A percentile compares a stretch with the other conserved stretches of the same genome.
Conservation (phyloP, 2,113 vertebrate genomes). For the Rhabdomys dilectus region DNA sequence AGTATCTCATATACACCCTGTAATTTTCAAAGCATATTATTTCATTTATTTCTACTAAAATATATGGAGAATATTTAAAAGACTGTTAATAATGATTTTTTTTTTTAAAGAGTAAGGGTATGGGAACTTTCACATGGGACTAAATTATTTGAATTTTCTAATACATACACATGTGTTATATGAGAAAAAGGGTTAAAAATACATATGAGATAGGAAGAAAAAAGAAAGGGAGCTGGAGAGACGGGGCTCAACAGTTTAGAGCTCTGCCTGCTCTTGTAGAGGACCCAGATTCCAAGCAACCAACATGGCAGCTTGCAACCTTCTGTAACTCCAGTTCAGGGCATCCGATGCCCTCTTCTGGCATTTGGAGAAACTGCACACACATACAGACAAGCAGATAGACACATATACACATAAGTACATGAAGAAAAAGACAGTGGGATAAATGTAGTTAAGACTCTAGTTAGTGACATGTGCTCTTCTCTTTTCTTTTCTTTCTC, state of each 20-base stretch:
- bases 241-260: neutral
- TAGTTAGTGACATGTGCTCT: neutral
- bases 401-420: neutral
- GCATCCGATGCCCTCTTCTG: neutral
- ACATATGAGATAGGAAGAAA: neutral
- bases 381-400: neutral
- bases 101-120: neutral
- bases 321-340: neutral
- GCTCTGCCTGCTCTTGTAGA: neutral
- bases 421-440: neutral
- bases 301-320: neutral
- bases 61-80: neutral
- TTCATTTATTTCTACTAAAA: conserved; percentile 10
- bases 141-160: neutral
- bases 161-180: neutral
- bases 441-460: neutral
- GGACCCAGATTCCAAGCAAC: neutral
- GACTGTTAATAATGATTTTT: neutral
- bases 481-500: neutral
- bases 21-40: neutral
- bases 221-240: neutral
- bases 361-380: neutral
- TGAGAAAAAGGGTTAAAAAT: conserved; percentile 37
- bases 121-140: neutral
- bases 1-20: neutral